Evolutionary conservation across 2,113 vertebrate species (phyloP).

Genomic region (Kryptolebias marmoratus): DNA sequence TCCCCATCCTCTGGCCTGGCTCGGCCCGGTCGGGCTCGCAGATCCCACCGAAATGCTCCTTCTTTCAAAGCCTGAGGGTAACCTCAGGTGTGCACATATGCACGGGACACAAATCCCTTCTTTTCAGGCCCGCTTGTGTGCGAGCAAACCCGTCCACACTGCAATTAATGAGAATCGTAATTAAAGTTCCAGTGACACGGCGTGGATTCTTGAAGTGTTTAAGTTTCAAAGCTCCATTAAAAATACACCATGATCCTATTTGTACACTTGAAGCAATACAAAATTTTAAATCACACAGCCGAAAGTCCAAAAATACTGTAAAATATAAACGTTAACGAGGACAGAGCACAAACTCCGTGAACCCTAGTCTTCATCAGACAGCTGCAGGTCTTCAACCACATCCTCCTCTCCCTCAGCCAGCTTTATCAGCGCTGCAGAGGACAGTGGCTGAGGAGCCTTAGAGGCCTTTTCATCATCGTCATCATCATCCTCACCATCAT

Average conservation of each 20-base stretch:
- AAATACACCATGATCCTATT: conserved; percentile 45
- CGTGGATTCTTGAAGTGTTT: neutral
- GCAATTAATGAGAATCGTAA: conserved; percentile 17
- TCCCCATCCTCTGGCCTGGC: conserved; percentile 44
- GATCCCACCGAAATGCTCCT: conserved; percentile 50
- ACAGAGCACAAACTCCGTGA: neutral
- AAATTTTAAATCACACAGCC: conserved; percentile 20
- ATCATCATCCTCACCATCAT: conserved; percentile 37
- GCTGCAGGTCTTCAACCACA: conserved; percentile 87
- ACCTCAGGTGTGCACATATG: conserved; percentile 64
- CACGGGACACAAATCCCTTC: conserved; percentile 4
- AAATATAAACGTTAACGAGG: neutral
- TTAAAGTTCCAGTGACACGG: neutral
- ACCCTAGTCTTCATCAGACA: conserved; percentile 88
- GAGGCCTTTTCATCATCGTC: conserved; percentile 47
- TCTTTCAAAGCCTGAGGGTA: conserved; percentile 47
- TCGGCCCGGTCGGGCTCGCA: conserved; percentile 25
- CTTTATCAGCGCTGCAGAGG: conserved; percentile 80
- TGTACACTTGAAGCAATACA: conserved; percentile 46
- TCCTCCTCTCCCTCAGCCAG: conserved; percentile 88
- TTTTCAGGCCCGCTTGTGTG: conserved; percentile 29
- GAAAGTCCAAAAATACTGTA: conserved; percentile 4
- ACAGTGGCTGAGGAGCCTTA: conserved; percentile 74
- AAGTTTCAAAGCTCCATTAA: conserved; percentile 28
- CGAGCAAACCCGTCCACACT: conserved; percentile 15